A percentile compares a stretch with the other conserved stretches of the same genome.
Conservation (phyloP, 2,797 vertebrate genomes). For the Ciconia nigra region DNA sequence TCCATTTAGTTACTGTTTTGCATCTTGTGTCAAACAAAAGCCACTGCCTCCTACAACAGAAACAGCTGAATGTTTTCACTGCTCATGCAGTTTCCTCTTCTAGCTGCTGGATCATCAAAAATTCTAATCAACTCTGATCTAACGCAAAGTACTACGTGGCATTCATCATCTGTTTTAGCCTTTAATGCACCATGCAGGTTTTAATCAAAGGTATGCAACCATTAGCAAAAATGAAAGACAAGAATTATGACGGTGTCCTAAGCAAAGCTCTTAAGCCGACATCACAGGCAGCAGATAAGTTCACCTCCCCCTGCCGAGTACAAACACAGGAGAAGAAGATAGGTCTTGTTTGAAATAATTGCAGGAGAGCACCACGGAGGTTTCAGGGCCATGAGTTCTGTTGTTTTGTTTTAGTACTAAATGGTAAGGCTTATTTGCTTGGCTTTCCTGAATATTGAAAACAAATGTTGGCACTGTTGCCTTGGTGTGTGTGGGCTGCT, state of each 20-base stretch:
- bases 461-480: conserved; percentile 1
- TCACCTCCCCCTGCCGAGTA: not conserved
- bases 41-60: conserved; percentile 55
- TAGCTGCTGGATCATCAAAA: conserved; percentile 74
- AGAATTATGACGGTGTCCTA: conserved; percentile 67
- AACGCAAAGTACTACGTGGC: conserved; percentile 64
- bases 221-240: conserved; percentile 67
- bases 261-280: conserved; percentile 42
- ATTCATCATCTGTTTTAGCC: conserved; percentile 74
- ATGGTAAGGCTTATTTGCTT: not conserved
- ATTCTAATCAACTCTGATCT: conserved; percentile 77
- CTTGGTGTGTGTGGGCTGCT: not conserved
- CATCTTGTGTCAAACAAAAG: conserved; percentile 71
- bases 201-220: conserved; percentile 78
- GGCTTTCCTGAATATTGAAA: not conserved
- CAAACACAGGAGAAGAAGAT: conserved; percentile 16
- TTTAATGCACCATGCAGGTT: conserved; percentile 71
- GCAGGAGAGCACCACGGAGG: conserved; percentile 16
- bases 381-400: not conserved
- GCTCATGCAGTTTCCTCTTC: conserved; percentile 62
- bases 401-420: not conserved
- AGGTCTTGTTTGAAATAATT: conserved; percentile 44
- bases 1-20: conserved; percentile 69
- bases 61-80: conserved; percentile 68
- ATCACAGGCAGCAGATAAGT: conserved; percentile 42